phyloP scores from a whole-genome alignment of 2,888 invertebrate species.

The Agrochola circellaris region DNA sequence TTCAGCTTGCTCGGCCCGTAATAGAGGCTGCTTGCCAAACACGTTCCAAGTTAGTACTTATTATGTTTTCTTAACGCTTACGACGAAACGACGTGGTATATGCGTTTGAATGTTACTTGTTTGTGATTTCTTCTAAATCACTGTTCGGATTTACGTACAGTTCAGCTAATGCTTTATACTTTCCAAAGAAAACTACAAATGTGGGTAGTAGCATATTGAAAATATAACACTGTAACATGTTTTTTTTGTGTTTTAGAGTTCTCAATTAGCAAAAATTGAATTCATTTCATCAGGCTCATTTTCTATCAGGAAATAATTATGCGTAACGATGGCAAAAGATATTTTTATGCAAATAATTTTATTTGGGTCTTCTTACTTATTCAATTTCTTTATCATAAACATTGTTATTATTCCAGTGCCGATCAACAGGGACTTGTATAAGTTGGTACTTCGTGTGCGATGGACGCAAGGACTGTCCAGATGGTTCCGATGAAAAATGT shows the following conservation, averaged over 20 bases:
- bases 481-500: conserved; percentile 97
- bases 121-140: conserved; percentile 18
- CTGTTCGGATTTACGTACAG: not conserved
- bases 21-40: conserved; percentile 95
- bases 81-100: conserved; percentile 35
- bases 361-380: no score
- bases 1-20: conserved; percentile 92
- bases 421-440: conserved; percentile 95
- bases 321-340: no score
- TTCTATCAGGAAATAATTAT: no score
- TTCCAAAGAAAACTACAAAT: conserved; percentile 17
- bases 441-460: conserved; percentile 98
- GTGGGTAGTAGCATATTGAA: not conserved
- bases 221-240: not conserved
- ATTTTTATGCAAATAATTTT: no score
- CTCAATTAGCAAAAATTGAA: no score
- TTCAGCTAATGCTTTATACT: conserved; percentile 4
- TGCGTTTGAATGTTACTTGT: conserved; percentile 21
- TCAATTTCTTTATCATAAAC: not conserved
- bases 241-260: no score
- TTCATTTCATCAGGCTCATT: no score
- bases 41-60: conserved; percentile 93
- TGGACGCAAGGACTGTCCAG: conserved; percentile 95
- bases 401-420: conserved; percentile 91
- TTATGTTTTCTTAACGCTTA: conserved; percentile 53